Percentiles rank a stretch among this genome's conserved stretches.
Evolutionary conservation across 1,140 invertebrate genomes (phyloP).

Genomic region (Helicoverpa armigera): DNA sequence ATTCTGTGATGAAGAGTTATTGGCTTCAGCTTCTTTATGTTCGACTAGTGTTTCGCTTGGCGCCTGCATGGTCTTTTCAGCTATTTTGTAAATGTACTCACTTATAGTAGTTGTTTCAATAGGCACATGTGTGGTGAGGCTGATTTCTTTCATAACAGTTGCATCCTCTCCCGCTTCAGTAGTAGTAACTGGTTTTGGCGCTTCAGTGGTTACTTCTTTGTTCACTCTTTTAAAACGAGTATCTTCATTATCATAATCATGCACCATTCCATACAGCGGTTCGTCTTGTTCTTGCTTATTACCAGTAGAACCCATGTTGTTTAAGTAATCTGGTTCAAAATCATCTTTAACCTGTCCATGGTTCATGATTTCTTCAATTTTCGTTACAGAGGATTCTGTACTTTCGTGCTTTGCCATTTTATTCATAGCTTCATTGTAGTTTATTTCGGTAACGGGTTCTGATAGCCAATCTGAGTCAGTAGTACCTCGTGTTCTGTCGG

Average conservation of each 20-base stretch:
- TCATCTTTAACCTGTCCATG: conserved; percentile 71
- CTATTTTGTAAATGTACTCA: conserved; percentile 74
- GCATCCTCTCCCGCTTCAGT: conserved; percentile 52
- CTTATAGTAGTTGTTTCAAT: conserved; percentile 72
- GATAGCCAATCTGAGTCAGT: conserved; percentile 78
- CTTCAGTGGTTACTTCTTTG: conserved; percentile 69
- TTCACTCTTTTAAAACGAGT: conserved; percentile 79
- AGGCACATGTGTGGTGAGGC: conserved; percentile 27
- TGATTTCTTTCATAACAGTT: conserved; percentile 42
- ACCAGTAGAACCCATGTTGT: conserved; percentile 67
- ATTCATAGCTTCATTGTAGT: conserved; percentile 70
- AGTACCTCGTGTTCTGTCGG: conserved; percentile 58
- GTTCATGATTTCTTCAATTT: conserved; percentile 73
- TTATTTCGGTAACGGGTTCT: conserved; percentile 73
- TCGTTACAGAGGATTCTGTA: conserved; percentile 63
- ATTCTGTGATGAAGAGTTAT: background rate
- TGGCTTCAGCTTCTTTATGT: background rate
- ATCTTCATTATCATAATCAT: conserved; percentile 79
- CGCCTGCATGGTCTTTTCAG: conserved; percentile 49
- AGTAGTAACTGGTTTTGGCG: conserved; percentile 44
- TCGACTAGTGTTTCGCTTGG: background rate
- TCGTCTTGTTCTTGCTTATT: conserved; percentile 72
- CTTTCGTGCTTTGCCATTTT: conserved; percentile 65
- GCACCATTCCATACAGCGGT: conserved; percentile 71
- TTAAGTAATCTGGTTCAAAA: conserved; percentile 81